These are phyloP conservation scores for Cyprinodon variegatus DNA, from an alignment of 2,113 vertebrate genomes.

Conservation along the genomic window DNA sequence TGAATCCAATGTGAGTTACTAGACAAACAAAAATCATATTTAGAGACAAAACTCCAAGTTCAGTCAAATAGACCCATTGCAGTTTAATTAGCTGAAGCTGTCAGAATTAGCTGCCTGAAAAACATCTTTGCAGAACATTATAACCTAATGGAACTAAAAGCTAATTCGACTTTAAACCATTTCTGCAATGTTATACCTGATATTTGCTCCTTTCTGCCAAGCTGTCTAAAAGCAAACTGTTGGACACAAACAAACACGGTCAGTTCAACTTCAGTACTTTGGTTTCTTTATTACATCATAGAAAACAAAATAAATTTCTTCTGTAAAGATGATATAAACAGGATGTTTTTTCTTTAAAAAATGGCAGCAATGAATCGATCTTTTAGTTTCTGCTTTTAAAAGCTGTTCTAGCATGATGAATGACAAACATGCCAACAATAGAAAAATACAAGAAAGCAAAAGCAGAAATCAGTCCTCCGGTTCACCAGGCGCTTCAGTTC, in stretches of 20 bases:
- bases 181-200: not conserved
- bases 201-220: not conserved
- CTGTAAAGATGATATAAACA: constrained; percentile 11
- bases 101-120: too few relatives aligned
- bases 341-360: not conserved
- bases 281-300: constrained; percentile 24
- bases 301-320: constrained; percentile 31
- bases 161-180: not conserved
- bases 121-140: too few relatives aligned
- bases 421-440: constrained; percentile 25
- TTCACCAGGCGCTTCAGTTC: constrained; percentile 12
- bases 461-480: not conserved
- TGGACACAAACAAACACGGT: not conserved
- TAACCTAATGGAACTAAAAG: too few relatives aligned
- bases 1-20: too few relatives aligned
- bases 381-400: constrained; percentile 1
- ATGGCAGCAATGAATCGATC: not conserved
- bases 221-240: not conserved
- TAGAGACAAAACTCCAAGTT: too few relatives aligned
- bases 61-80: too few relatives aligned
- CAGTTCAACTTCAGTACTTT: not conserved
- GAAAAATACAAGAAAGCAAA: constrained; percentile 11
- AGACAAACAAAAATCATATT: too few relatives aligned
- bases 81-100: too few relatives aligned
- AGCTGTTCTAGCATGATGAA: not conserved